Evolutionary conservation across 1,140 invertebrate genomes (phyloP).

Genomic region (Cherax destructor): DNA sequence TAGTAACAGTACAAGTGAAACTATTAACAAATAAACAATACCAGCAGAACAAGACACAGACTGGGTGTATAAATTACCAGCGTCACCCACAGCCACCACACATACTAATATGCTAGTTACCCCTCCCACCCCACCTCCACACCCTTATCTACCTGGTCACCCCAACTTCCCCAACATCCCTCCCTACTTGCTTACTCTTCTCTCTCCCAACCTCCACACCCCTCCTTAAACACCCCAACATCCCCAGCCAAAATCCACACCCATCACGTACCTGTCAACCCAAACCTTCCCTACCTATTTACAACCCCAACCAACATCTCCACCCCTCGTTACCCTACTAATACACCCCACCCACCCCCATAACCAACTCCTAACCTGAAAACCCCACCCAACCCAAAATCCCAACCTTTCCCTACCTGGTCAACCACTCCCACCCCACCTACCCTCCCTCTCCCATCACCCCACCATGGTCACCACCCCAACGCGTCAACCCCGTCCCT

Average conservation of each 20-base stretch:
- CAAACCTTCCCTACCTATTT: no score
- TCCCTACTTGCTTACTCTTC: background rate
- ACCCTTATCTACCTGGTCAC: background rate
- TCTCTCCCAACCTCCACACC: background rate
- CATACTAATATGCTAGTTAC: constrained; percentile 19
- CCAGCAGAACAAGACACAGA: constrained; percentile 1
- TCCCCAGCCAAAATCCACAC: background rate
- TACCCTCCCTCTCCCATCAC: background rate
- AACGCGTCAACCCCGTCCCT: no score
- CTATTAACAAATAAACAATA: constrained; percentile 31
- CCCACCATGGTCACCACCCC: background rate
- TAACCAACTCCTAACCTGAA: background rate
- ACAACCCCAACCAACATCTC: background rate
- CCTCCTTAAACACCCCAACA: background rate
- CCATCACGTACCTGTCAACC: no score
- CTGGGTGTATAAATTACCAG: constrained; percentile 26
- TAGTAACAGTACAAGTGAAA: constrained; percentile 18
- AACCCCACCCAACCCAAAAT: background rate
- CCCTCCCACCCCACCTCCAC: background rate
- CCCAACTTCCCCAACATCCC: background rate
- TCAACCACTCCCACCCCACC: background rate
- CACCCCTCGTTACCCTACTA: background rate
- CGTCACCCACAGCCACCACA: constrained; percentile 18
- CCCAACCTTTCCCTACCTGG: background rate
- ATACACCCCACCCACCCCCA: background rate